Conservation (phyloP, 2,888 invertebrate genomes). For the Hipparchia semele region DNA sequence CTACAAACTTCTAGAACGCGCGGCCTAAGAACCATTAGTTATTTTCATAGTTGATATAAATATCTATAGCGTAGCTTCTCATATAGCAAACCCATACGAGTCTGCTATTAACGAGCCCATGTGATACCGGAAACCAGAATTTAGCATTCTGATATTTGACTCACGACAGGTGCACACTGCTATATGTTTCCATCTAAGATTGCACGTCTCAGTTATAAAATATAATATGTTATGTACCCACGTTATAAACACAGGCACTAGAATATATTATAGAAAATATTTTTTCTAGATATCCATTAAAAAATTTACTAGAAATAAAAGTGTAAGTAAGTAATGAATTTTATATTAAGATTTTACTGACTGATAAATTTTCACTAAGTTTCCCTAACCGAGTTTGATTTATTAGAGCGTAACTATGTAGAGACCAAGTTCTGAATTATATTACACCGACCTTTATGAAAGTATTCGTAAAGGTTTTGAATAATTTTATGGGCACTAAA, state of each 20-base stretch:
- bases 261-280: too few relatives aligned
- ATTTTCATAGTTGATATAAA: background rate
- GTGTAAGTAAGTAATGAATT: too few relatives aligned
- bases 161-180: constrained; percentile 16
- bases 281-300: too few relatives aligned
- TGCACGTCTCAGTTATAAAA: background rate
- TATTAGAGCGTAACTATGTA: too few relatives aligned
- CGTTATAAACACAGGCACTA: too few relatives aligned
- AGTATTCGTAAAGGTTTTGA: background rate
- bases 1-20: too few relatives aligned
- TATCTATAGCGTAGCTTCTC: constrained; percentile 2
- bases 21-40: background rate
- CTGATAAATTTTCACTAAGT: too few relatives aligned
- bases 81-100: background rate
- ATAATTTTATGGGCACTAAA: background rate
- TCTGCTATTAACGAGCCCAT: constrained; percentile 15
- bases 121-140: constrained; percentile 18
- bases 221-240: background rate
- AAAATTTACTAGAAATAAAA: too few relatives aligned
- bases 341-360: too few relatives aligned
- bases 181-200: background rate
- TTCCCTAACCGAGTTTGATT: too few relatives aligned
- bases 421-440: too few relatives aligned
- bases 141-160: constrained; percentile 16
- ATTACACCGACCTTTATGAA: background rate